Evolutionary conservation across 2,888 invertebrate genomes (phyloP).

Genomic region (Eupsilia transversa): DNA sequence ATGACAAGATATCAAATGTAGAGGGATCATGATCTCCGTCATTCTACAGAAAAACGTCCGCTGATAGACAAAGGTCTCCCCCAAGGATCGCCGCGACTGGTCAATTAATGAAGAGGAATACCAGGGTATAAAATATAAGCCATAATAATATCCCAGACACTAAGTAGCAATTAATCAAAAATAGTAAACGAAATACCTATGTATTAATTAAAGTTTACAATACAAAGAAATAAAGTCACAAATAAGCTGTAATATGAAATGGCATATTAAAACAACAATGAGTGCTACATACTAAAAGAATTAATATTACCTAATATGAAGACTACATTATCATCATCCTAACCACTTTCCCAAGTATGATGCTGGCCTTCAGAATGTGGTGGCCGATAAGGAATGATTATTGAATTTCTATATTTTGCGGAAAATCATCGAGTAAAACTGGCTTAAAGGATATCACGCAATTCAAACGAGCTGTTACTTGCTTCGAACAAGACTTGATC

Average conservation of each 20-base stretch:
- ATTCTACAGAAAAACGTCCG: neutral
- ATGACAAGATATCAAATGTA: neutral
- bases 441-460: neutral
- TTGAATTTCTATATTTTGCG: neutral
- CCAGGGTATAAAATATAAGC: neutral
- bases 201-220: neutral
- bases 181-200: neutral
- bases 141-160: neutral
- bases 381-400: neutral
- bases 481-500: neutral
- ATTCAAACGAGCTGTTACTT: neutral
- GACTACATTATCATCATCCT: neutral
- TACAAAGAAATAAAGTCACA: conserved; percentile 1
- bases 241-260: conserved; percentile 18
- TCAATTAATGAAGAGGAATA: conserved; percentile 17
- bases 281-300: neutral
- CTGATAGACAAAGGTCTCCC: neutral
- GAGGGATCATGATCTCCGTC: neutral
- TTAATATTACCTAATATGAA: neutral
- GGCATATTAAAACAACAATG: neutral
- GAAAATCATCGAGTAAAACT: neutral
- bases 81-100: neutral
- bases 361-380: neutral
- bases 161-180: neutral
- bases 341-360: neutral